Base-by-base conservation (phyloP, 2,888 invertebrate genomes). In the Pyrrhia umbra region DNA sequence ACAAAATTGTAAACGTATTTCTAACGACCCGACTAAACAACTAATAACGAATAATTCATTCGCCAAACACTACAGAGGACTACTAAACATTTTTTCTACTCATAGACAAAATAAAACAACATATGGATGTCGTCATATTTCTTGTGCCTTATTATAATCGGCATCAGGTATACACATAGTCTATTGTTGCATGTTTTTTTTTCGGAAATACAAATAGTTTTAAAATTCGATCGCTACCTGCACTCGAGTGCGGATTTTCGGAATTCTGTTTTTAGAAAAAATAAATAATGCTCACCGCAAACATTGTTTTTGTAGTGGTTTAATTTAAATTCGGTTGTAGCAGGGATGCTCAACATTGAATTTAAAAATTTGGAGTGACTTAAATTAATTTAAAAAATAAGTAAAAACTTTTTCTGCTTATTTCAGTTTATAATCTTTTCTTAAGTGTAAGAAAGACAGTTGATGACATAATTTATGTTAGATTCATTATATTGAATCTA, bases 191-290 rank as follows among this genome's bases (percentile, higher is more conserved):
- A 57, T 15, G 65, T 88, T 92, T 91, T 92, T 91, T 91, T 88
- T 90, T 90, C 82, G 87, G 93, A 94, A 92, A 94, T 92, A 93
- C 94, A 94, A 94, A 95, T 90, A 93, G 87, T 87, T 90, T 92
- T 90, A 85, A 90, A 86, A 86, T 90, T 86, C 89, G 89, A 91
- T 89, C 81, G 94, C 95, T 95, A 94, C 95, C 94, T 95, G 94
- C 88, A 77, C 82, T 88, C 83, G 89, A 93, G 91, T 90, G 91
- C 90, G 89, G 92, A 92, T 92, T 93, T 90, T 90, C 90, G 92
- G 93, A 88, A 91, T 91, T 90, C 88, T 58, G 87, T 85, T 85
- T 91, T 91, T 91, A 80, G 86, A 93, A 95, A 92, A 94, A 93
- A 34, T 34, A 87, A 70, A 80, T 85, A 83, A 92, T 90, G 91